Conservation (phyloP, 2,797 vertebrate species). For the Triplophysa yarkandensis region DNA sequence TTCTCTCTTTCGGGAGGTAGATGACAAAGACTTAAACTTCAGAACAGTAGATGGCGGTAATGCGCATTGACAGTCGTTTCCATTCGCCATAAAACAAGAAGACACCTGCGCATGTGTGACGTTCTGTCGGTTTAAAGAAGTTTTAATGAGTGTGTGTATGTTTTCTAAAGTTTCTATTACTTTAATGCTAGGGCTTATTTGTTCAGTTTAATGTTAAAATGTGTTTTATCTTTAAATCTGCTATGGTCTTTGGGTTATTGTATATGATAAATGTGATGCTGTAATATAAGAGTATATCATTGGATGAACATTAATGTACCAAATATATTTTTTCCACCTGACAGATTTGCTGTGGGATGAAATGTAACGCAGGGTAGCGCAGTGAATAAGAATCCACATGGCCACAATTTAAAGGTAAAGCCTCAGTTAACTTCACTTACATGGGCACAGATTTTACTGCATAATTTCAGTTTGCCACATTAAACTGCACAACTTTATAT, state of each 20-base stretch:
- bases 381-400: neutral
- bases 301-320: neutral
- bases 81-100: too few species aligned
- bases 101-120: neutral
- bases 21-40: too few species aligned
- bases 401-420: neutral
- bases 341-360: neutral
- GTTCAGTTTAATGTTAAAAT: neutral
- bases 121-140: neutral
- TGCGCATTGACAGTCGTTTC: too few species aligned
- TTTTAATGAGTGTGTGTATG: neutral
- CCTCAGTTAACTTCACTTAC: too few species aligned
- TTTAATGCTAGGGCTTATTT: neutral
- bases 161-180: neutral
- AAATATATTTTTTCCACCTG: constrained; percentile 52
- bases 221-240: neutral
- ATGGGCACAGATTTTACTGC: neutral
- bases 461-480: neutral
- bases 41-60: too few species aligned
- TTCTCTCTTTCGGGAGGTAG: too few species aligned
- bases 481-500: too few species aligned
- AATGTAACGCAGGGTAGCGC: neutral
- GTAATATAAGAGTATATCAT: constrained; percentile 3
- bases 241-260: constrained; percentile 61
- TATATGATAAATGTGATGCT: constrained; percentile 57